Conservation (phyloP, 2,797 vertebrate species). For the Hydrophis major region DNA sequence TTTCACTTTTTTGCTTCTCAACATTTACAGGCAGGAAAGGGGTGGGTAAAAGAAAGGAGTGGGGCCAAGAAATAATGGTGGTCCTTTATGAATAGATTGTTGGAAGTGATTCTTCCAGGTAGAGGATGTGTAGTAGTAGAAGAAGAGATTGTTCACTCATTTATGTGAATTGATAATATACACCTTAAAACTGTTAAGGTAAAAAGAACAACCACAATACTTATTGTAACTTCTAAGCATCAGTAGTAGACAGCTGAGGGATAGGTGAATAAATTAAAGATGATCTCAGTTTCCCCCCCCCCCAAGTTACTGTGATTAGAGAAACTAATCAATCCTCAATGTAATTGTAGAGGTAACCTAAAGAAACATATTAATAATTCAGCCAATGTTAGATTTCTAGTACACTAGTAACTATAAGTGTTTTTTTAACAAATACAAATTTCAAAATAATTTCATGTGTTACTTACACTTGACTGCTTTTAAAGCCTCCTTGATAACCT, state of each 20-base stretch:
- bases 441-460: neutral
- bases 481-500: neutral
- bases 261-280: neutral
- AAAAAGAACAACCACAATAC: neutral
- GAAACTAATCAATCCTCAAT: neutral
- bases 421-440: neutral
- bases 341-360: neutral
- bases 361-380: neutral
- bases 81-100: neutral
- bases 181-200: neutral
- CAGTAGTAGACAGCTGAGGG: neutral
- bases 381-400: neutral
- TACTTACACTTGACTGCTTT: neutral
- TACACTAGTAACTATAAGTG: neutral
- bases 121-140: neutral
- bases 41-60: neutral
- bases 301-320: neutral
- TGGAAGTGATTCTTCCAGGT: neutral
- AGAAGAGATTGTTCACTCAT: neutral
- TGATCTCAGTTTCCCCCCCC: neutral
- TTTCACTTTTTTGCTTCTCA: neutral
- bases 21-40: neutral
- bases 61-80: neutral
- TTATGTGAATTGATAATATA: neutral
- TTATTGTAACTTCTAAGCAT: neutral